Conservation (phyloP, 53 echinoderm and acorn worm genomes). For the Holothuria scabra region DNA sequence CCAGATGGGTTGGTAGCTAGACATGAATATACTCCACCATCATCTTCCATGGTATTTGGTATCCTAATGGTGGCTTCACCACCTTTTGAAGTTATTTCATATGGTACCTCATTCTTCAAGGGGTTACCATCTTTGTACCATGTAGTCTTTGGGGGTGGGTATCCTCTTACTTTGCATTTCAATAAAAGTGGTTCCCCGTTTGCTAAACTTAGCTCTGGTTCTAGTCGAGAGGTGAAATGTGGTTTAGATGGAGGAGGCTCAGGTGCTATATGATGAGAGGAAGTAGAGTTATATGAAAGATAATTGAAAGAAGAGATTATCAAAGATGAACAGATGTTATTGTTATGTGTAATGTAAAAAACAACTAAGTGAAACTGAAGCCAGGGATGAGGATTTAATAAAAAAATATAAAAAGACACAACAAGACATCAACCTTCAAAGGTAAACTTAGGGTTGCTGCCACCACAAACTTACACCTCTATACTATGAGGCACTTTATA, state of each 20-base stretch:
- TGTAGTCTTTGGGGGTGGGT: slow-evolving; percentile 75
- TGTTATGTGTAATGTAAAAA: not conserved
- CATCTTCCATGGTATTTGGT: slow-evolving; percentile 50
- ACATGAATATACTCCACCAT: slow-evolving; percentile 73
- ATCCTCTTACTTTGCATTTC: slow-evolving; percentile 77
- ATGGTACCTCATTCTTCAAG: slow-evolving; percentile 57
- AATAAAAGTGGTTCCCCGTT: slow-evolving; percentile 74
- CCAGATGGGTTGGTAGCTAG: slow-evolving; percentile 79
- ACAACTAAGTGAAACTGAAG: not conserved
- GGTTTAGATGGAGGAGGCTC: slow-evolving; percentile 50
- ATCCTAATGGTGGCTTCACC: slow-evolving; percentile 2
- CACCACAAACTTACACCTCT: too few species aligned
- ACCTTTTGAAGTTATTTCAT: not conserved
- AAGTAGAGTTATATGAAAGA: slow-evolving; percentile 1
- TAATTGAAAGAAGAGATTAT: not conserved
- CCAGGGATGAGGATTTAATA: too few species aligned
- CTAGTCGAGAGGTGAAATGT: slow-evolving; percentile 34
- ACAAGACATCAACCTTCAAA: too few species aligned
- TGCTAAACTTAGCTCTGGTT: slow-evolving; percentile 54
- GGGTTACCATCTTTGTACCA: slow-evolving; percentile 89
- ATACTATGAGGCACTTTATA: too few species aligned
- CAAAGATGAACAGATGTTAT: not conserved
- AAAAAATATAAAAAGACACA: too few species aligned
- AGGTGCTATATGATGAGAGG: slow-evolving; percentile 18
- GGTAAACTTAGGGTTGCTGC: too few species aligned